A percentile compares a stretch with the other conserved stretches of the same genome.
Conservation (phyloP, 2,113 vertebrate species). For the Ophthalmolycus amberensis region DNA sequence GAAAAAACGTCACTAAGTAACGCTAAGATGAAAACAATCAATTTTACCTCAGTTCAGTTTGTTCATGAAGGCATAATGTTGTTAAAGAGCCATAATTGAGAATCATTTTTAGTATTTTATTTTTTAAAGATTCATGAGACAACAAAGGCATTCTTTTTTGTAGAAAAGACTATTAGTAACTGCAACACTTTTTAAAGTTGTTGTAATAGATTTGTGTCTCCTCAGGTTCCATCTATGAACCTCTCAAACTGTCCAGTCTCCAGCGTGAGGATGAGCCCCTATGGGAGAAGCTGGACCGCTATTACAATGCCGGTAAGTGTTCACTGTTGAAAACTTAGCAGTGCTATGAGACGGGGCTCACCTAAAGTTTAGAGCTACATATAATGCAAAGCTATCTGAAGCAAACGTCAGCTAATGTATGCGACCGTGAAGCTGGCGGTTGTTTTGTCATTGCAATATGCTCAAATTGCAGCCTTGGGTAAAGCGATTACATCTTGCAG, state of each 20-base stretch:
- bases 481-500: conserved; percentile 36
- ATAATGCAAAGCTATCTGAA: background rate
- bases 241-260: conserved; percentile 89
- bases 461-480: conserved; percentile 34
- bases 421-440: background rate
- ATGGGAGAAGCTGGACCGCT: conserved; percentile 94
- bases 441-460: conserved; percentile 23
- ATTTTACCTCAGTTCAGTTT: background rate
- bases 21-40: background rate
- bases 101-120: background rate
- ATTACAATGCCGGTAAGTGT: conserved; percentile 92
- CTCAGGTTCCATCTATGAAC: conserved; percentile 97
- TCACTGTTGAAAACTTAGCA: background rate
- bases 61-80: background rate
- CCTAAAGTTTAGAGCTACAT: background rate
- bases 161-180: background rate
- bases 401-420: conserved; percentile 1
- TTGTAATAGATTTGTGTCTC: conserved; percentile 43
- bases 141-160: background rate
- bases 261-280: conserved; percentile 87
- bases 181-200: background rate
- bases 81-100: background rate
- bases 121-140: background rate
- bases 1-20: background rate
- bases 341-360: background rate